Base-by-base conservation (phyloP, 2,888 invertebrate genomes). In the Alentia gelatinosa region DNA sequence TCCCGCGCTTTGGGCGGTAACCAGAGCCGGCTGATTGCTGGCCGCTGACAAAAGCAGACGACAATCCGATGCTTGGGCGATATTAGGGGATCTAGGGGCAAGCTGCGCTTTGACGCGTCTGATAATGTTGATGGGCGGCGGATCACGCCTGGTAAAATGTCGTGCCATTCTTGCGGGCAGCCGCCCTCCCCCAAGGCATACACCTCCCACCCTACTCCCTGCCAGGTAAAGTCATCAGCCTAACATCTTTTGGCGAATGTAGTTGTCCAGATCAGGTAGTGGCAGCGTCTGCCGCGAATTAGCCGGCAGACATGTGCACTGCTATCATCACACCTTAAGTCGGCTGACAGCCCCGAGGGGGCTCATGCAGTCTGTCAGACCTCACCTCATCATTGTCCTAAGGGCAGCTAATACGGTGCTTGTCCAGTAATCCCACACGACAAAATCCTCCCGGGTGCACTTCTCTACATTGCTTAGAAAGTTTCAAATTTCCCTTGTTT, bases 121-220 rank as follows among this genome's bases (percentile, higher is more conserved):
- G 79, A 79, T 79, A 79, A 79, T 79, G 79, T 79, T 79, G 79
- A 79, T 79, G 79, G 79, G 68, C 68, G 30, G 68, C 68, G 39
- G 79, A 79, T 79, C 79, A 79, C 39, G 79, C 35, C 79, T 23
- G 37, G 15, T 35, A 39, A 79, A 79, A 79, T 79, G 79, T 39
- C 79, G 37, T 26, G 39, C 39, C 37, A 39, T 79, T 79, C 79
- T 79, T 79, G 79, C 79, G 79, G 79, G 79, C 79, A 79, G 79
- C 35, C 23, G 79, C 23, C 37, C 12, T 35, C 23, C 79, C n/a
- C n/a, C n/a, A n/a, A n/a, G n/a, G n/a, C n/a, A n/a, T n/a, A n/a
- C n/a, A n/a, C n/a, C n/a, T n/a, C n/a, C n/a, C n/a, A n/a, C n/a
- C n/a, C n/a, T n/a, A n/a, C n/a, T n/a, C n/a, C n/a, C n/a, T n/a